A percentile compares a stretch with the other conserved stretches of the same genome.
Conservation (phyloP, 2,888 invertebrate species). For the Drosophila niveifrons region DNA sequence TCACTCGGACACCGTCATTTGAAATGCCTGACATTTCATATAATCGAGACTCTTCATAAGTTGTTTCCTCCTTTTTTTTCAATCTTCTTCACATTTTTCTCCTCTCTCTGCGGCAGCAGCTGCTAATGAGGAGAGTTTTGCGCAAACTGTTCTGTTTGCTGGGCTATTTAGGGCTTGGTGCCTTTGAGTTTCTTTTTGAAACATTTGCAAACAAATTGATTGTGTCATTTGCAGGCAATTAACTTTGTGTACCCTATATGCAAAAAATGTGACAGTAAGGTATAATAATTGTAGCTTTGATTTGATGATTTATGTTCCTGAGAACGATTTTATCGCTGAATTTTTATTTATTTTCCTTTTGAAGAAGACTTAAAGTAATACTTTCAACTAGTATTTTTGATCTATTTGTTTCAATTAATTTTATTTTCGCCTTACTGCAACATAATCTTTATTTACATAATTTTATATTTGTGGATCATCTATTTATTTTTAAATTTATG, state of each 20-base stretch:
- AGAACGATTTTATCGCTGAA: too few species aligned
- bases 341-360: too few species aligned
- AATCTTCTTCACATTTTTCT: background rate
- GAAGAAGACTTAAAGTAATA: too few species aligned
- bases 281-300: background rate
- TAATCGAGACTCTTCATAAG: slow-evolving; percentile 4
- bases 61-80: slow-evolving; percentile 2
- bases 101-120: slow-evolving; percentile 13
- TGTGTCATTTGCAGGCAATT: slow-evolving; percentile 66
- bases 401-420: too few species aligned
- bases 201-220: slow-evolving; percentile 55
- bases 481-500: too few species aligned
- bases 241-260: slow-evolving; percentile 14
- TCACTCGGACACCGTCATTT: slow-evolving; percentile 4
- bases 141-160: slow-evolving; percentile 20
- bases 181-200: slow-evolving; percentile 12
- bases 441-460: too few species aligned
- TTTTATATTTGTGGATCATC: too few species aligned
- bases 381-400: too few species aligned
- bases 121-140: slow-evolving; percentile 61
- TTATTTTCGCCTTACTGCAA: too few species aligned
- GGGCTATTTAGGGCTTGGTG: background rate
- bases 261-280: background rate
- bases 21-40: slow-evolving; percentile 7
- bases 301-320: too few species aligned